Evolutionary conservation across 2,797 vertebrate species (phyloP).

Genomic region (Poecilia velifera): DNA sequence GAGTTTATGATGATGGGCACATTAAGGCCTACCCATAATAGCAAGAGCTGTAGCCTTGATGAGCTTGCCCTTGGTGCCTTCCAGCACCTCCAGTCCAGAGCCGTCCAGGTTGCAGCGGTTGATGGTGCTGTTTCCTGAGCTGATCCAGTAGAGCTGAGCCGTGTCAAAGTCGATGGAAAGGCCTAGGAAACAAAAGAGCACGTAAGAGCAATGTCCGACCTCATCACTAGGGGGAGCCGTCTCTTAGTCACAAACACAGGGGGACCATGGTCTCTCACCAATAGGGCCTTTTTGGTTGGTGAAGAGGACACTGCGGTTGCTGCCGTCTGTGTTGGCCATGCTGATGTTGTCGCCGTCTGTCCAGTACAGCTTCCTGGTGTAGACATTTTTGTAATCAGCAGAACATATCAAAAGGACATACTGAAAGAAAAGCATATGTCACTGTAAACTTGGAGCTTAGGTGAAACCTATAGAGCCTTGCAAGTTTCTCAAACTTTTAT

Average conservation of each 20-base stretch:
- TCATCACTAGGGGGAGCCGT: conserved; percentile 34
- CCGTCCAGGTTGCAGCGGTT: conserved; percentile 91
- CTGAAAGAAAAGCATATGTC: neutral
- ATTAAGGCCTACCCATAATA: conserved; percentile 89
- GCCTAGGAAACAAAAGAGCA: conserved; percentile 70
- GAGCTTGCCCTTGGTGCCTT: conserved; percentile 85
- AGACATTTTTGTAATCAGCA: conserved; percentile 1
- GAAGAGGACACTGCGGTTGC: conserved; percentile 89
- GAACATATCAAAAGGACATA: neutral
- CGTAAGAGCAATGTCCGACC: conserved; percentile 16
- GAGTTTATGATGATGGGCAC: neutral
- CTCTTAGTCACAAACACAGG: neutral
- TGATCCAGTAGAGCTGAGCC: conserved; percentile 96
- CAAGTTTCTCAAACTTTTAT: neutral
- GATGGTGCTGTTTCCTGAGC: conserved; percentile 92
- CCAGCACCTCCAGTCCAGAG: conserved; percentile 86
- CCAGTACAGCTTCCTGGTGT: conserved; percentile 94
- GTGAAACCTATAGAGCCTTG: neutral
- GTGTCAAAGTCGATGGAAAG: conserved; percentile 92
- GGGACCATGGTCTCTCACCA: conserved; percentile 76
- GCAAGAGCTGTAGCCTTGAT: conserved; percentile 94
- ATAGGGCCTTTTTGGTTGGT: conserved; percentile 91
- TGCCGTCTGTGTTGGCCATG: conserved; percentile 94
- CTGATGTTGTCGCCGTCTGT: conserved; percentile 96
- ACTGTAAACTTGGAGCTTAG: neutral